These are phyloP conservation scores for Coracias cyanogaster DNA, from an alignment of 2,797 vertebrate species.

Conservation along the genomic window DNA sequence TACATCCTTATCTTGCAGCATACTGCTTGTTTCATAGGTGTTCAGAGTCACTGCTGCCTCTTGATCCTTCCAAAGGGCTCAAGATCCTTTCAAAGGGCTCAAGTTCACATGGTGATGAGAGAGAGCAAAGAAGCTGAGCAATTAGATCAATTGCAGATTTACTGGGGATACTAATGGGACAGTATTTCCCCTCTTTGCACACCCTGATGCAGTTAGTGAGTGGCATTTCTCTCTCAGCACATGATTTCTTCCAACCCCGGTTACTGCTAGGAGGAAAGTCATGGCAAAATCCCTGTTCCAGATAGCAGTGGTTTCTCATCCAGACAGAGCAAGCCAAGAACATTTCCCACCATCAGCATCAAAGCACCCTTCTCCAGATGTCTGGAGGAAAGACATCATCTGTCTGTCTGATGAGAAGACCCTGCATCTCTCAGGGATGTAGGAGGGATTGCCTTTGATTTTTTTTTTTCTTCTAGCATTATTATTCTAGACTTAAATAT, in stretches of 20 bases:
- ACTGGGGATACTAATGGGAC: fast-evolving
- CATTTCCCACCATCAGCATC: constrained; percentile 48
- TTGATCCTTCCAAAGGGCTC: neutral
- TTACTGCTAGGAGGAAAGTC: neutral
- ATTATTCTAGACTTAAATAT: neutral
- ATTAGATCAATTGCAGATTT: neutral
- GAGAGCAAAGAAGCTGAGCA: neutral
- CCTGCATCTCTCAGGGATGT: neutral
- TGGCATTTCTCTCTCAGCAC: neutral
- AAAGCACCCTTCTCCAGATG: constrained; percentile 38
- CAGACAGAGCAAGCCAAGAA: constrained; percentile 45
- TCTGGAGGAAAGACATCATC: constrained; percentile 31
- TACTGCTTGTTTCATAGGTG: neutral
- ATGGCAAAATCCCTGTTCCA: neutral
- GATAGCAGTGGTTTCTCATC: constrained; percentile 12
- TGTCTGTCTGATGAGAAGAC: neutral
- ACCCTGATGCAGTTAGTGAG: neutral
- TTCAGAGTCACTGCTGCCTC: neutral
- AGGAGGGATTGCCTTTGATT: neutral
- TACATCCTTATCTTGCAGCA: neutral
- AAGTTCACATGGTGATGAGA: neutral
- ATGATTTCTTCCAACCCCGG: neutral
- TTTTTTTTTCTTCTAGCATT: neutral
- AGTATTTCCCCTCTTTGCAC: neutral
- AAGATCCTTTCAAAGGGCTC: neutral